A percentile compares a stretch with the other conserved stretches of the same genome.
phyloP scores from a whole-genome alignment of 2,113 vertebrate genomes.

The Cyanoliseus patagonus region DNA sequence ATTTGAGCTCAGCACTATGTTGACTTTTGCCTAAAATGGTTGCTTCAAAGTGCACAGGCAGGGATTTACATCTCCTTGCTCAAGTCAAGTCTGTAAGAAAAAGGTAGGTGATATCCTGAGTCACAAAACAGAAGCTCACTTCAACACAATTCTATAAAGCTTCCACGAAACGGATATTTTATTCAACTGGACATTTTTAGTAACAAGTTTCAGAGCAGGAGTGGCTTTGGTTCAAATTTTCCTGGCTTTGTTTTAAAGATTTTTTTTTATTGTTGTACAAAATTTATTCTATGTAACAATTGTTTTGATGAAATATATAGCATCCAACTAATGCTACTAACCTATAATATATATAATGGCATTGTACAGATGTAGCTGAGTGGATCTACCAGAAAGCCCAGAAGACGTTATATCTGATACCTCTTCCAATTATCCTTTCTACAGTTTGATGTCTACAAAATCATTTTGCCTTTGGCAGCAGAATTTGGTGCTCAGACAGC shows the following conservation, averaged over 20 bases:
- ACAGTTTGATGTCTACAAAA: background rate
- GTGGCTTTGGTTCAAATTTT: background rate
- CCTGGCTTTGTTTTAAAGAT: background rate
- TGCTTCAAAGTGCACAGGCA: background rate
- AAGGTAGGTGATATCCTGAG: background rate
- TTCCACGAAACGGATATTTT: background rate
- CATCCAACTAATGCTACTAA: background rate
- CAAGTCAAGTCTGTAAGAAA: background rate
- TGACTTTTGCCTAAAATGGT: fast-evolving
- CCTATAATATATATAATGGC: background rate
- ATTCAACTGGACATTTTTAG: background rate
- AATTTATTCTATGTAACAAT: background rate
- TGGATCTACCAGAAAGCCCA: background rate
- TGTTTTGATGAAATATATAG: background rate
- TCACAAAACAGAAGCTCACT: background rate
- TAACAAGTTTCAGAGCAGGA: background rate
- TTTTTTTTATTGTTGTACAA: background rate
- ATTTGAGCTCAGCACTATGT: background rate
- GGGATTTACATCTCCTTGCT: background rate
- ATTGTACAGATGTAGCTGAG: background rate
- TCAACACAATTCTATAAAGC: background rate
- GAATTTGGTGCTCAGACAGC: background rate
- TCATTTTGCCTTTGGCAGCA: background rate
- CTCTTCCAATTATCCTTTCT: background rate
- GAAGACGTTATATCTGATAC: background rate